Evolutionary conservation across 2,888 invertebrate genomes (phyloP), one percentile per base, ranked within the genome.

Genomic region (Oligia strigilis): DNA sequence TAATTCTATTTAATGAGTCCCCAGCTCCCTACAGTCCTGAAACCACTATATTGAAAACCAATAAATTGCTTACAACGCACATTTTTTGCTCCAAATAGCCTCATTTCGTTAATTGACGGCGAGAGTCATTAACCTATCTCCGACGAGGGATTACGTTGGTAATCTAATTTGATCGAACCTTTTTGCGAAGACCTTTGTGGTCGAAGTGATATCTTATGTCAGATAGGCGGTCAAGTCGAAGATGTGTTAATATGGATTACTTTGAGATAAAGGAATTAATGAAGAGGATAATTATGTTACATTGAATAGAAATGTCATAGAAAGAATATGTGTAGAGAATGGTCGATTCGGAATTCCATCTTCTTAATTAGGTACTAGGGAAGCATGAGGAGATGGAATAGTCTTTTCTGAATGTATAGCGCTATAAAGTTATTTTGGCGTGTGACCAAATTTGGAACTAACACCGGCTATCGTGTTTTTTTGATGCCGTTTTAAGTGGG

Each of bases 31-130:
- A 1, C 23, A 46, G 14, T 86, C 40, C 43, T 43, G 43, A 71
- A 74, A 40, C 72, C 65, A 69, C 65, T 75, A 79, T 67, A 65
- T 70, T 75, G 76, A 75, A 83, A 77, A 66, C 77, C 81, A 78
- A 87, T 87, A 84, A 87, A 87, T 77, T 72, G 36, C 36, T 55
- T 13, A 49, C 60, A n/a, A 58, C 62, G 40, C 58, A 72, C 77
- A 87, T 87, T 80, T 83, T 85, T 78, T 65, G 83, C 70, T n/a
- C 77, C 74, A 62, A 87, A 85, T 73, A 43, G 77, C 64, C 62
- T 40, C 67, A 62, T 77, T 77, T 83, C 64, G 60, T 77, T 84
- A 87, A 87, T 84, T 85, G 87, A 87, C 85, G 72, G 67, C 11
- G 29, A 29, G 67, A 69, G 43, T 87, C 87, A 77, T 84, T 84